Percentiles rank a stretch among this genome's conserved stretches.
Conservation (phyloP, 1,140 invertebrate genomes). For the Drosophila suzukii region DNA sequence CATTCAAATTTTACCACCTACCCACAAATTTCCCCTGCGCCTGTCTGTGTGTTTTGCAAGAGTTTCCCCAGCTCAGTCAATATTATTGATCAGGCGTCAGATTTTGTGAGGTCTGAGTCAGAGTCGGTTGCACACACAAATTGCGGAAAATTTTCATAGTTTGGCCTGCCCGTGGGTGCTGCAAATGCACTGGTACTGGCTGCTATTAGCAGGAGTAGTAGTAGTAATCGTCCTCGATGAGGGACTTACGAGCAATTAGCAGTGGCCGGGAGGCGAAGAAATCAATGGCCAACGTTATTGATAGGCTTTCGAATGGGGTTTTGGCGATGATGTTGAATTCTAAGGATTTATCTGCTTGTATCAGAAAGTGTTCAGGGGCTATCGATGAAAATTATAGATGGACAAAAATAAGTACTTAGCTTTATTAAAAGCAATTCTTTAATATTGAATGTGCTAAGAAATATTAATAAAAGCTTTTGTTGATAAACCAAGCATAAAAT, state of each 20-base stretch:
- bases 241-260: conserved; percentile 57
- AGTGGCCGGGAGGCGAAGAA: conserved; percentile 8
- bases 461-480: too few relatives aligned
- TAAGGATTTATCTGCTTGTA: not conserved
- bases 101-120: conserved; percentile 44
- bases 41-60: conserved; percentile 17
- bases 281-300: not conserved
- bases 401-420: too few relatives aligned
- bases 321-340: not conserved
- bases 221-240: conserved; percentile 32
- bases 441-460: too few relatives aligned
- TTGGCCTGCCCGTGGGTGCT: conserved; percentile 16
- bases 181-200: not conserved
- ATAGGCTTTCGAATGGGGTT: not conserved
- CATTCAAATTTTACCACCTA: conserved; percentile 60
- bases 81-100: conserved; percentile 80
- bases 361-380: too few relatives aligned
- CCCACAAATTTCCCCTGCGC: not conserved
- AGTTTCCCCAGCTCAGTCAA: conserved; percentile 53
- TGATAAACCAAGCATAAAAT: too few relatives aligned
- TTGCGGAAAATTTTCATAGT: conserved; percentile 70
- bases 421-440: too few relatives aligned
- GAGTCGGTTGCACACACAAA: conserved; percentile 46
- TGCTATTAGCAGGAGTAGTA: conserved; percentile 1
- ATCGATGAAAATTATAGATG: not conserved